phyloP scores from a whole-genome alignment of 2,113 vertebrate species.

The Cavia porcellus region DNA sequence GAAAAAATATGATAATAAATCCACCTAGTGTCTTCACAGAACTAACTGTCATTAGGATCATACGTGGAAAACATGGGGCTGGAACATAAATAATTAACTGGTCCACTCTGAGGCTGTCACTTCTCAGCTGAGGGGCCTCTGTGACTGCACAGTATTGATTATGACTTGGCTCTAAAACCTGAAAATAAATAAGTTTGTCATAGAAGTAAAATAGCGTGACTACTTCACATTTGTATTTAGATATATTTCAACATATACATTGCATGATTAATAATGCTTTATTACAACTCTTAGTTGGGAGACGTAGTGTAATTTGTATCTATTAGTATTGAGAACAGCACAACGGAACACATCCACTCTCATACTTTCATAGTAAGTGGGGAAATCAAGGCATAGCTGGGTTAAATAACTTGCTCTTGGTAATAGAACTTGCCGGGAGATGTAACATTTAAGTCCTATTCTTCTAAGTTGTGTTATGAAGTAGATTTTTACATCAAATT shows the following conservation, averaged over 20 bases:
- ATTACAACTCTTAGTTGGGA: not conserved
- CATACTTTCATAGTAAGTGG: not conserved
- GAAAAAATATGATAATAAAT: not conserved
- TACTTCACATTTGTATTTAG: slow-evolving; percentile 34
- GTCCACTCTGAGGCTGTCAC: not conserved
- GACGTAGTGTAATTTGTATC: not conserved
- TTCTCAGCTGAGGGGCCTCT: not conserved
- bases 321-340: slow-evolving; percentile 1
- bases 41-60: not conserved
- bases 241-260: not conserved
- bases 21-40: not conserved
- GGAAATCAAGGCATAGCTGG: not conserved
- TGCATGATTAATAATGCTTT: not conserved
- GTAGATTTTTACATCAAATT: slow-evolving; percentile 39
- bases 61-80: not conserved
- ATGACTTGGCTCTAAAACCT: not conserved
- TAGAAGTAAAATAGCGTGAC: not conserved
- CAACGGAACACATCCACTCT: not conserved
- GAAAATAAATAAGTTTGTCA: slow-evolving; percentile 30
- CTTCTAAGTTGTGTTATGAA: not conserved
- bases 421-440: not conserved
- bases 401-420: not conserved
- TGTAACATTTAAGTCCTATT: not conserved
- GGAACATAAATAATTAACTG: not conserved
- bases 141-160: not conserved